Base-by-base conservation (phyloP, 2,888 invertebrate genomes). In the Leucoptera coffeella region DNA sequence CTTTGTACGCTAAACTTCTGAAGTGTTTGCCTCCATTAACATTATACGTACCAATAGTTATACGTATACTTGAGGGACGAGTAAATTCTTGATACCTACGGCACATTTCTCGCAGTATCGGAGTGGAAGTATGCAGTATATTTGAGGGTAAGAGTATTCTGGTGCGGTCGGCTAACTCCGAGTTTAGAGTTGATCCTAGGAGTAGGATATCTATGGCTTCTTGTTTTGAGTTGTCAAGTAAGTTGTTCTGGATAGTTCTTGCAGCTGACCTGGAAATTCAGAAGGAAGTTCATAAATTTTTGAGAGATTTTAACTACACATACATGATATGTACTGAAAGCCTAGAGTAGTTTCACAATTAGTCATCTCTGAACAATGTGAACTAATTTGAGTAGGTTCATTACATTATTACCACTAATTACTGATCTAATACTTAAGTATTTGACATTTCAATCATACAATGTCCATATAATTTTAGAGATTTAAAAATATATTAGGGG, bases 21-120 rank as follows among this genome's bases (percentile, higher is more conserved):
- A 99, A 96, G 61, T 96, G 95, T 60, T 95, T 96, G 3, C 99
- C 99, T 21, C 99, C 99, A 60, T 99, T 99, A 0, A 99, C 97
- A 60, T 99, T 99, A 69, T 97, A 99, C 1, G 99, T 99, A 10
- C 94, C 97, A 28, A 93, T 82, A 26, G 89, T 85, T 4, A 97
- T 77, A 13, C 90, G 77, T 12, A 92, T 69, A 35, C 76, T 75
- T 29, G 78, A 69, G 2, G 82, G 77, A 27, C 75, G 75, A 0
- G 84, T 81, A 41, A 82, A 90, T 53, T 93, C 91, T 39, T 75
- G 77, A 38, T 82, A 83, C 29, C 90, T 75, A 42, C 84, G 81
- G 46, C 90, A 90, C 79, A 93, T 84, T 62, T 90, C 87, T 32
- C 86, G 67, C 13, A 92, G 59, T 2, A 93, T 81, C 32, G 82